phyloP scores from a whole-genome alignment of 2,797 vertebrate species.

The Orientallactaga sibirica region DNA sequence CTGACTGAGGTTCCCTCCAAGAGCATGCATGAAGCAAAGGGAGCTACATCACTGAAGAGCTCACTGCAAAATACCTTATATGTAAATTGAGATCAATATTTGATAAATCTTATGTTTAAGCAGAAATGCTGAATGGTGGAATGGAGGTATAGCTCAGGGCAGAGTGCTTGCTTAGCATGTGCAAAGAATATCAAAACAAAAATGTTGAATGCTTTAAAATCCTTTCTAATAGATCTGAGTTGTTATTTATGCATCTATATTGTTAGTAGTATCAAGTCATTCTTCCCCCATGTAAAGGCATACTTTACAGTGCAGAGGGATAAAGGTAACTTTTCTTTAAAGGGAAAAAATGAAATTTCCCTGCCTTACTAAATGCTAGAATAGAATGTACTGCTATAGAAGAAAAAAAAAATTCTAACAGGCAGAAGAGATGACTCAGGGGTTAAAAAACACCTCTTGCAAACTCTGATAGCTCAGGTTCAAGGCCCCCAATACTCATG shows the following conservation, averaged over 20 bases:
- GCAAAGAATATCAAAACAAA: neutral
- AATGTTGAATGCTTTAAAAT: neutral
- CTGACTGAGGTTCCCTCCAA: too few species aligned
- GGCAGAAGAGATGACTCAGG: too few species aligned
- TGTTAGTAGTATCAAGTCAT: neutral
- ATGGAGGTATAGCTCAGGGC: neutral
- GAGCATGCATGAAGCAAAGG: neutral
- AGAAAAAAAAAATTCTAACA: too few species aligned
- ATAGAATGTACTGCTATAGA: neutral
- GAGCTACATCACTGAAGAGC: neutral
- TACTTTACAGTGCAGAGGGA: neutral
- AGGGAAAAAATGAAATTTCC: neutral
- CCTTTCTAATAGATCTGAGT: neutral
- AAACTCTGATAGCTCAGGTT: too few species aligned
- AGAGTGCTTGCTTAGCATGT: neutral
- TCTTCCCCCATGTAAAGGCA: neutral
- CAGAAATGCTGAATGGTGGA: neutral
- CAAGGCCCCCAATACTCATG: too few species aligned
- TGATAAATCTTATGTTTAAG: neutral
- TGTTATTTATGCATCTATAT: neutral
- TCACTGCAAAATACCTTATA: neutral
- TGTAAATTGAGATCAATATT: neutral
- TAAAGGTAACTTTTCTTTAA: too few species aligned
- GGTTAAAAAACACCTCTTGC: too few species aligned
- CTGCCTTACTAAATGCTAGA: neutral